Percentiles rank a stretch among this genome's conserved stretches.
phyloP scores from a whole-genome alignment of 2,888 invertebrate species.

The Parasteatoda lunata region DNA sequence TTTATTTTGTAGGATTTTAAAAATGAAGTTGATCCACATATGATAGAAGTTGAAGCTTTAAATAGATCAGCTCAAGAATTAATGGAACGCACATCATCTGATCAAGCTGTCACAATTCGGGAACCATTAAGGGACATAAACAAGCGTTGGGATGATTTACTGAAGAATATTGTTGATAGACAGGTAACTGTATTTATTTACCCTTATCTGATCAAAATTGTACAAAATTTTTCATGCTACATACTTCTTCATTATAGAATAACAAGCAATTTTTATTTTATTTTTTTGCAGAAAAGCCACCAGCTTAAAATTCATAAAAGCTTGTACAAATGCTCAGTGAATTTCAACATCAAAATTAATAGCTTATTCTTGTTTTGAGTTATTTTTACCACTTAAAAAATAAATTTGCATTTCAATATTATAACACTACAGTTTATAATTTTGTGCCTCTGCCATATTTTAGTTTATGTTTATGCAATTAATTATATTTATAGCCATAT shows the following conservation, averaged over 20 bases:
- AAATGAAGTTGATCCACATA: conserved; percentile 96
- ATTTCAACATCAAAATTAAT: too few species aligned
- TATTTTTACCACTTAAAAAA: too few species aligned
- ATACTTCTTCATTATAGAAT: neutral
- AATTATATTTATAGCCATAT: too few species aligned
- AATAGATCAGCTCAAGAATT: conserved; percentile 98
- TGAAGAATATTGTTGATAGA: conserved; percentile 91
- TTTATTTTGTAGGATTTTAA: conserved; percentile 81
- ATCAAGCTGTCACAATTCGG: conserved; percentile 93
- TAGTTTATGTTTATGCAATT: too few species aligned
- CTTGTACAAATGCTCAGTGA: too few species aligned
- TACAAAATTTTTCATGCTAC: neutral
- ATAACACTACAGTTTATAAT: too few species aligned
- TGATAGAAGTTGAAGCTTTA: conserved; percentile 97
- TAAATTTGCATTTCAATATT: too few species aligned
- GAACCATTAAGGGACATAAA: conserved; percentile 93
- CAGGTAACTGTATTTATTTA: conserved; percentile 77
- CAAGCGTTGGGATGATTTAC: conserved; percentile 91
- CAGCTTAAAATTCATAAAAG: too few species aligned
- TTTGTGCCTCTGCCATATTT: too few species aligned
- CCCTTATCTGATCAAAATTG: neutral
- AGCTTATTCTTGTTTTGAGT: too few species aligned
- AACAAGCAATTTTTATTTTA: too few species aligned
- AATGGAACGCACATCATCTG: conserved; percentile 92
- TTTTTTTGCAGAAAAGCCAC: too few species aligned